A percentile compares a stretch with the other conserved stretches of the same genome.
Evolutionary conservation across 2,888 invertebrate genomes (phyloP).

Genomic region (Desoria tigrina): DNA sequence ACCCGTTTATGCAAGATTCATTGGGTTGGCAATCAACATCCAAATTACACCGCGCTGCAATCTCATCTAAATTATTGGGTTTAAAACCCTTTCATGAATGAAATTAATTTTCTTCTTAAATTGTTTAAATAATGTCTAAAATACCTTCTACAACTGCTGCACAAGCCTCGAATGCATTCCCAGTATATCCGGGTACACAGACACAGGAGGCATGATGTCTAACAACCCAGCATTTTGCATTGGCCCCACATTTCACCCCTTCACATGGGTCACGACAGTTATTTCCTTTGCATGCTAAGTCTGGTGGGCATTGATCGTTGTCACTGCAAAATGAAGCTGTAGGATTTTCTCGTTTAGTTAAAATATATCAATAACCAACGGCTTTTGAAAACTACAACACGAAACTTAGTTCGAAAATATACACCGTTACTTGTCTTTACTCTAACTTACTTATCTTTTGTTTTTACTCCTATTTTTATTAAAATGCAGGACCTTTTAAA

Average conservation of each 20-base stretch:
- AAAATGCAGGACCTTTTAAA: too few species aligned
- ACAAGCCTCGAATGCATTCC: constrained; percentile 52
- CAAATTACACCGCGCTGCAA: constrained; percentile 52
- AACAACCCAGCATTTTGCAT: constrained; percentile 53
- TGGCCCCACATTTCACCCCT: constrained; percentile 50
- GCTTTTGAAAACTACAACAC: too few species aligned
- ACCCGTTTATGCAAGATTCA: constrained; percentile 52
- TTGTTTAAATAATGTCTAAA: background rate
- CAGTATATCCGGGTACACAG: constrained; percentile 52
- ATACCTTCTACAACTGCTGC: constrained; percentile 52
- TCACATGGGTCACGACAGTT: constrained; percentile 51
- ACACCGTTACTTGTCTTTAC: background rate
- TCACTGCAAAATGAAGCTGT: constrained; percentile 51
- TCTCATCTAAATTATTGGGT: constrained; percentile 41
- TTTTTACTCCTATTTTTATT: too few species aligned
- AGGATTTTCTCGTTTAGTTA: too few species aligned
- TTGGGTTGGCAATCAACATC: constrained; percentile 50
- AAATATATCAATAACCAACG: too few species aligned
- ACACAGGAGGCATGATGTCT: constrained; percentile 52
- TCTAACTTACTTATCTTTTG: too few species aligned
- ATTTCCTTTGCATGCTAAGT: constrained; percentile 50
- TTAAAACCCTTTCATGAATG: background rate
- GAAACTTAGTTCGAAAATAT: too few species aligned
- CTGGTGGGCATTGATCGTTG: constrained; percentile 53
- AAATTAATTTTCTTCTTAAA: background rate